Conservation (phyloP, 2,113 vertebrate species). For the Manacus vitellinus region DNA sequence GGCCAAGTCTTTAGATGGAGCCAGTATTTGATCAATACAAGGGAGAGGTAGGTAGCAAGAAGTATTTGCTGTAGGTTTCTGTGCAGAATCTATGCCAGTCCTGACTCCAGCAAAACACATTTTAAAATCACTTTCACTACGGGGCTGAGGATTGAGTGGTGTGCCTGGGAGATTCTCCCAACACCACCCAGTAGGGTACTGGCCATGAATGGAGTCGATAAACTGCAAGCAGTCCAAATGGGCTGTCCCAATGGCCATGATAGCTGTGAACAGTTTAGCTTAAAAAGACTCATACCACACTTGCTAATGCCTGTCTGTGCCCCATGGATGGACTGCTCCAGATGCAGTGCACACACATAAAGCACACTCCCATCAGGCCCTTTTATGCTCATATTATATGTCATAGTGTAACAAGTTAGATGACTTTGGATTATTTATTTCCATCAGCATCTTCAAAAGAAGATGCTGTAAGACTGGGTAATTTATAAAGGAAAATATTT, state of each 20-base stretch:
- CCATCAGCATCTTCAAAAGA: background rate
- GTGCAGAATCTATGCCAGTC: accelerated
- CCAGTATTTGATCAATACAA: background rate
- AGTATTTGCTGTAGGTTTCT: background rate
- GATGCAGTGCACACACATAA: accelerated
- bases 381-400: background rate
- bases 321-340: background rate
- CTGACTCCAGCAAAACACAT: background rate
- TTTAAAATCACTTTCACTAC: background rate
- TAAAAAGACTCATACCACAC: background rate
- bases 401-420: background rate
- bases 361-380: background rate
- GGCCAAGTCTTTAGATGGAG: background rate
- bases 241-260: background rate
- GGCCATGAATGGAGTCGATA: background rate
- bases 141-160: background rate
- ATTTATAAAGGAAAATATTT: background rate
- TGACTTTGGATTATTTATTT: background rate
- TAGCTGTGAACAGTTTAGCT: background rate
- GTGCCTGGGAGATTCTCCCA: background rate
- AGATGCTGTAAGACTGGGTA: background rate
- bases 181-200: background rate
- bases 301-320: background rate
- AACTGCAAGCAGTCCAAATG: background rate
- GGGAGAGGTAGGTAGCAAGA: background rate